These are phyloP conservation scores for Scatophagus argus DNA, from an alignment of 2,113 vertebrate species.

Conservation along the genomic window DNA sequence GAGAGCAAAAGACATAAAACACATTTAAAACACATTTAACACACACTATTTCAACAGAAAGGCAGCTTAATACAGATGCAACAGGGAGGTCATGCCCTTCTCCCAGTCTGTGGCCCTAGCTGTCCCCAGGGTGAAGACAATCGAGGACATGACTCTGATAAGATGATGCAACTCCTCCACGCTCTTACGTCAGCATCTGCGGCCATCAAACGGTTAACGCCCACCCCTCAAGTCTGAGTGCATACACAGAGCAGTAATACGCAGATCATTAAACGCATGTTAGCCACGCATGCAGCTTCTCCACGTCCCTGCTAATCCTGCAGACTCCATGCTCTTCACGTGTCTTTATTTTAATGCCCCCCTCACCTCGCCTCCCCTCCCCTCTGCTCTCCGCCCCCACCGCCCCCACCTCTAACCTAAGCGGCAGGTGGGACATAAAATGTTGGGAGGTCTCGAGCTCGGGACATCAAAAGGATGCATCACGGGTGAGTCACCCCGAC, in stretches of 20 bases:
- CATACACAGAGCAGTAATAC: conserved; percentile 21
- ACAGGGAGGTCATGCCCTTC: not conserved
- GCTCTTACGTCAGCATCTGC: conserved; percentile 15
- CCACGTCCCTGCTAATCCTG: not conserved
- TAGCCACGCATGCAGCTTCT: conserved; percentile 27
- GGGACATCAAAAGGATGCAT: conserved; percentile 75
- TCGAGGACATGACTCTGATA: not conserved
- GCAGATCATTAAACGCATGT: conserved; percentile 56
- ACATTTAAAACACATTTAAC: not conserved
- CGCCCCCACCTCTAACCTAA: conserved; percentile 52
- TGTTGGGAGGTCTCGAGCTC: conserved; percentile 60
- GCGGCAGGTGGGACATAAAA: conserved; percentile 77
- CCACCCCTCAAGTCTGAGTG: not conserved
- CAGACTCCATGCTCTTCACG: conserved; percentile 22
- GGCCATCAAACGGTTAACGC: conserved; percentile 52
- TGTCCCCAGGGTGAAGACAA: not conserved
- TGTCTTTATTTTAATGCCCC: conserved; percentile 32
- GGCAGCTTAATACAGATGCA: not conserved
- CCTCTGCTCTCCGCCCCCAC: conserved; percentile 7
- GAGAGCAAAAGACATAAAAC: not conserved
- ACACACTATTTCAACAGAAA: not conserved
- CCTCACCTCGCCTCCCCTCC: not conserved
- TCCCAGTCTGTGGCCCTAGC: conserved; percentile 16
- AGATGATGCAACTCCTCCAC: conserved; percentile 44
- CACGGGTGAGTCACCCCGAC: conserved; percentile 65